Conservation (phyloP, 2,113 vertebrate genomes). For the Eurypyga helias region DNA sequence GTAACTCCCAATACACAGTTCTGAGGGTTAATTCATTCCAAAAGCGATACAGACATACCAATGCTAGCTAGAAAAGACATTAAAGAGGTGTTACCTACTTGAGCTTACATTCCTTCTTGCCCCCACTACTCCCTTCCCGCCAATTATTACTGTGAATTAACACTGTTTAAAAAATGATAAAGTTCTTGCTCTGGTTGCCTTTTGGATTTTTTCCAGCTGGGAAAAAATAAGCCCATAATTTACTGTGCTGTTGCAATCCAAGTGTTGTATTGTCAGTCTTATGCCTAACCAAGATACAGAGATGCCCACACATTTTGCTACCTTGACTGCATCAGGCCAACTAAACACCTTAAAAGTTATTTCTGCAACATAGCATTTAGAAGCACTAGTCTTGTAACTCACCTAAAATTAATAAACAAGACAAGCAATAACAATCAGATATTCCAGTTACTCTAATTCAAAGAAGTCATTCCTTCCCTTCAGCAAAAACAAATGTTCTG, state of each 20-base stretch:
- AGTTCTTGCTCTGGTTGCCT: not conserved
- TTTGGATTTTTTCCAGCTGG: not conserved
- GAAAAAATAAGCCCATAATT: not conserved
- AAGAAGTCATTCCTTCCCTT: not conserved
- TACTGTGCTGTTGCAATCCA: not conserved
- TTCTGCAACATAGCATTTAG: not conserved
- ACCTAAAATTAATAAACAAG: not conserved
- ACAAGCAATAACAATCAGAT: not conserved
- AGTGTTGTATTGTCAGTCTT: not conserved
- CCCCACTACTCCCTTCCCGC: not conserved
- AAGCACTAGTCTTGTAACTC: not conserved
- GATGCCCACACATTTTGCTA: not conserved
- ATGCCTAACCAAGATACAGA: not conserved
- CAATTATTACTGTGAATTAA: not conserved
- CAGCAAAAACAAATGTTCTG: not conserved
- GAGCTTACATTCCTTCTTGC: not conserved
- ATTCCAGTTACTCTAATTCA: not conserved
- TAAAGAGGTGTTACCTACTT: not conserved
- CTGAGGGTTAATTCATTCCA: not conserved
- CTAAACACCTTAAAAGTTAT: not conserved
- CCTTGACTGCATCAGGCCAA: not conserved
- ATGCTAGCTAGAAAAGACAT: not conserved
- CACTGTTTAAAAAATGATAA: not conserved
- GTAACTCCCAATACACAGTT: not conserved
- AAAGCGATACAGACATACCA: not conserved